Evolutionary conservation across 2,113 vertebrate species (phyloP).

Genomic region (Callopanchax toddi): DNA sequence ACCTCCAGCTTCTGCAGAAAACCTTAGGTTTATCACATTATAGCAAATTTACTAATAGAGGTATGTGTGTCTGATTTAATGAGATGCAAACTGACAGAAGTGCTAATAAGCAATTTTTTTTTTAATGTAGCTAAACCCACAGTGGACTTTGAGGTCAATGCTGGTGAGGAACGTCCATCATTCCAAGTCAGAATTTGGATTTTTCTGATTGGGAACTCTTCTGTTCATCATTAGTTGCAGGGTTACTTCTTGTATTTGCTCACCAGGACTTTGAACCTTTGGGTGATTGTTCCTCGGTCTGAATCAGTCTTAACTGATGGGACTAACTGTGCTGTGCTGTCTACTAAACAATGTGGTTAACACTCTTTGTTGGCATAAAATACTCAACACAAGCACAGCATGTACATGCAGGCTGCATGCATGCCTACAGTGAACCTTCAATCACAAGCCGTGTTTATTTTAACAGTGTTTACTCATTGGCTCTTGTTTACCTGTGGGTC

Average conservation of each 20-base stretch:
- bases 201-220: too few relatives aligned
- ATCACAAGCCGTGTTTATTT: conserved; percentile 36
- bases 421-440: conserved; percentile 54
- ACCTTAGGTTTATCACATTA: too few relatives aligned
- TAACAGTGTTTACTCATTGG: conserved; percentile 37
- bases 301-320: conserved; percentile 19
- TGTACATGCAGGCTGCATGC: conserved; percentile 18
- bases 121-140: too few relatives aligned
- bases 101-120: background rate
- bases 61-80: too few relatives aligned
- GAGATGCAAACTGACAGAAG: background rate
- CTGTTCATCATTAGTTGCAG: background rate
- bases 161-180: too few relatives aligned
- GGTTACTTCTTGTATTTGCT: background rate
- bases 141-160: too few relatives aligned
- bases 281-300: conserved; percentile 8
- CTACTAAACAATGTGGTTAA: conserved; percentile 29
- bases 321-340: conserved; percentile 29
- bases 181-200: too few relatives aligned
- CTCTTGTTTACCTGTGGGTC: conserved; percentile 31
- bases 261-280: conserved; percentile 27
- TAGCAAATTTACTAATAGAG: too few relatives aligned
- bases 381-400: conserved; percentile 25
- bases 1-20: too few relatives aligned
- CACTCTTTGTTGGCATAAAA: background rate